Base-by-base conservation (phyloP, 1,140 invertebrate genomes). In the Hydropsyche tenuis region DNA sequence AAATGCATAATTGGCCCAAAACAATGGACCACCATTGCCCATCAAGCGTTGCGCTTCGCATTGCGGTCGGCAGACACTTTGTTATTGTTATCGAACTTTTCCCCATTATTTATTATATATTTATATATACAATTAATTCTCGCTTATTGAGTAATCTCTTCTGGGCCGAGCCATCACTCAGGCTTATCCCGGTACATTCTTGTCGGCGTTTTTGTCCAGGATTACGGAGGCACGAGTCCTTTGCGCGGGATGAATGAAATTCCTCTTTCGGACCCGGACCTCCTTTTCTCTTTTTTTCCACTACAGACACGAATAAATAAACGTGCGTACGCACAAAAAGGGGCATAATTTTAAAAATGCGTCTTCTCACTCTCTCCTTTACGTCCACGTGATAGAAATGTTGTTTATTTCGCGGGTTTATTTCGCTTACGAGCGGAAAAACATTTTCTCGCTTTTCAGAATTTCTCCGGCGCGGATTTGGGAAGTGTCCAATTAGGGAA, bases 401-500 rank as follows among this genome's bases (percentile, higher is more conserved):
- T 37, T 53, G 48, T 53, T 53, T 53, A 53, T 53, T 53, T 53
- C 48, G 48, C n/a, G 16, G n/a, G 48, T 53, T 53, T 16, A 20
- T 37, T 37, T 53, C 45, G 45, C 12, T 5, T 43, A 14, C 45
- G n/a, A n/a, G n/a, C n/a, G 45, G 12, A 46, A 46, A 46, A 46
- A 46, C 2, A 46, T 46, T 53, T 20, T 53, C 48, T 48, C 48
- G 48, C 48, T 53, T 53, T 53, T 53, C 48, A n/a, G 16, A 7
- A 53, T 18, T 18, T n/a, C 14, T 48, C 48, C 16, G 2, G 48
- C 5, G 48, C 14, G 20, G n/a, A 53, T 53, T 53, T 20, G 48
- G n/a, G n/a, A 53, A 53, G 48, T 53, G 48, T 53, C 48, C 48
- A 53, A 53, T 53, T 53, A 53, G 48, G 48, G 48, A 20, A 53